These are phyloP conservation scores for Heteractis magnifica DNA, from an alignment of 92 coral and sea anemone species.

Conservation along the genomic window DNA sequence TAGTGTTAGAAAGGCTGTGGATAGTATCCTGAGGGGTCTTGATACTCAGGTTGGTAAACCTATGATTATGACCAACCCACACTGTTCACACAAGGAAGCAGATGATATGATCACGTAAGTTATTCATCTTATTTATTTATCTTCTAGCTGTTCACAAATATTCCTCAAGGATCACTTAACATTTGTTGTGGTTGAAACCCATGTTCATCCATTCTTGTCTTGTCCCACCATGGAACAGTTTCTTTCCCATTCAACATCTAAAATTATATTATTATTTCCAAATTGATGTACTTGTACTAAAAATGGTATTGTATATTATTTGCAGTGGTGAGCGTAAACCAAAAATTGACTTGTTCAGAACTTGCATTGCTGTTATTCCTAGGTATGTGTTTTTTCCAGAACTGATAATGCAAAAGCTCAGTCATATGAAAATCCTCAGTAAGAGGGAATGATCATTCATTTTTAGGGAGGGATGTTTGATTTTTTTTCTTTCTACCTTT, in stretches of 20 bases:
- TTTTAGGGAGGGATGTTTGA: background rate
- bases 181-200: too few relatives aligned
- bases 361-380: conserved; percentile 98
- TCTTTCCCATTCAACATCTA: background rate
- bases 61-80: conserved; percentile 91
- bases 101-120: conserved; percentile 95
- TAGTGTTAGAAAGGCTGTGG: conserved; percentile 89
- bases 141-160: background rate
- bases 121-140: background rate
- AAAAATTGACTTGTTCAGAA: conserved; percentile 90
- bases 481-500: background rate
- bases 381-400: conserved; percentile 44
- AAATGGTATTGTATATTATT: background rate
- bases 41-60: conserved; percentile 97
- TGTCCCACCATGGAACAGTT: too few relatives aligned
- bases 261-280: too few relatives aligned
- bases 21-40: conserved; percentile 80
- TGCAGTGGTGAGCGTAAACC: conserved; percentile 96
- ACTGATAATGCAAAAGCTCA: too few relatives aligned
- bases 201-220: too few relatives aligned
- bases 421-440: background rate
- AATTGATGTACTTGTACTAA: background rate
- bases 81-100: conserved; percentile 90
- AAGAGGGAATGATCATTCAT: background rate
- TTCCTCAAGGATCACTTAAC: background rate